phyloP scores from a whole-genome alignment of 2,113 vertebrate genomes.

The Leptobrachium ailaonicum region DNA sequence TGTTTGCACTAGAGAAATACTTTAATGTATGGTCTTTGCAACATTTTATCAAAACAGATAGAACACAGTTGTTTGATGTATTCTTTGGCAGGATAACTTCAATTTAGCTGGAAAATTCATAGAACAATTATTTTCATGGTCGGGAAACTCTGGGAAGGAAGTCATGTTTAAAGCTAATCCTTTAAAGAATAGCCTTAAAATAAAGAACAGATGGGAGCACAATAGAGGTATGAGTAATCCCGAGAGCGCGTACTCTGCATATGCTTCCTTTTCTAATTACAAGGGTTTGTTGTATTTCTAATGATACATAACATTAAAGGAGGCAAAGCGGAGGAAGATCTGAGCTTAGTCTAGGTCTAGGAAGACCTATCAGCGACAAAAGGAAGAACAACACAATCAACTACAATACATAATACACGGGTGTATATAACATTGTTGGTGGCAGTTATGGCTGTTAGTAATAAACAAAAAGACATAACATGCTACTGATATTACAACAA shows the following conservation, averaged over 20 bases:
- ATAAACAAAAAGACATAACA: too few relatives aligned
- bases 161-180: constrained; percentile 2
- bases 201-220: not conserved
- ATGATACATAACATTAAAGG: constrained; percentile 4
- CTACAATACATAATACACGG: too few relatives aligned
- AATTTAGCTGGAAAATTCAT: not conserved
- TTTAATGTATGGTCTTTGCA: too few relatives aligned
- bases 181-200: constrained; percentile 4
- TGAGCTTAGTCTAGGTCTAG: not conserved
- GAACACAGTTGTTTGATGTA: not conserved
- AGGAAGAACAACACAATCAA: too few relatives aligned
- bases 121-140: not conserved
- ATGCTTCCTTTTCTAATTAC: not conserved
- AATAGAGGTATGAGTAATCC: not conserved
- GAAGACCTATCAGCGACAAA: too few relatives aligned
- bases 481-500: too few relatives aligned
- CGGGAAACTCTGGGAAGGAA: too few relatives aligned
- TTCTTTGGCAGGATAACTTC: not conserved
- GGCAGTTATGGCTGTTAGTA: too few relatives aligned
- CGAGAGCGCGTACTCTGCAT: not conserved
- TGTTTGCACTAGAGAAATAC: too few relatives aligned
- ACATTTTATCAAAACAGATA: too few relatives aligned
- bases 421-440: too few relatives aligned
- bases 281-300: not conserved
- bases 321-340: not conserved